Evolutionary conservation across 2,888 invertebrate species (phyloP).

Genomic region (Leucophora obtusa): DNA sequence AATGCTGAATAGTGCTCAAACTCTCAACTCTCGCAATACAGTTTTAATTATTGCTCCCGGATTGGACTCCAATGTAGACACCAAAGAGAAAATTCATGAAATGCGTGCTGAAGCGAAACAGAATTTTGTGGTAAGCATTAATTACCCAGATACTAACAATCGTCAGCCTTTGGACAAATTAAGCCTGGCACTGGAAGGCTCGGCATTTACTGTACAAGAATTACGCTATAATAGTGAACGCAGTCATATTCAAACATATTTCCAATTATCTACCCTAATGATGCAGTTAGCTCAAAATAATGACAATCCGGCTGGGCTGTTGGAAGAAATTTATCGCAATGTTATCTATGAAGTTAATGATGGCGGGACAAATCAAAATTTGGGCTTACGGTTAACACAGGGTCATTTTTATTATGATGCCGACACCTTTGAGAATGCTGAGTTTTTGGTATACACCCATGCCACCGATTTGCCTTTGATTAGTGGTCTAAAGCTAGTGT

Average conservation of each 20-base stretch:
- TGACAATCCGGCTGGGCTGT: constrained; percentile 72
- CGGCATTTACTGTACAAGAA: constrained; percentile 80
- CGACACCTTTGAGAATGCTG: constrained; percentile 80
- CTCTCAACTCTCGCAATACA: not conserved
- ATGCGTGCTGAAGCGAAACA: not conserved
- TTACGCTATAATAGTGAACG: constrained; percentile 80
- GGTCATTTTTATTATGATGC: constrained; percentile 65
- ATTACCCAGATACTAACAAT: constrained; percentile 79
- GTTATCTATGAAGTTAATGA: constrained; percentile 9
- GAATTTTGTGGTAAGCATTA: constrained; percentile 79
- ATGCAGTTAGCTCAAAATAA: constrained; percentile 79
- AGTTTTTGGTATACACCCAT: constrained; percentile 80
- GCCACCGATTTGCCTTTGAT: constrained; percentile 80
- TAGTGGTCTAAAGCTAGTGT: constrained; percentile 79
- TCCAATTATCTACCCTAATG: constrained; percentile 79
- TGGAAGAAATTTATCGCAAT: constrained; percentile 41
- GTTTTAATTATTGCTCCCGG: not conserved
- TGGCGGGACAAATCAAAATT: not conserved
- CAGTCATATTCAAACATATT: constrained; percentile 80
- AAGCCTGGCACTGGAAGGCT: constrained; percentile 78
- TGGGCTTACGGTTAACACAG: constrained; percentile 12
- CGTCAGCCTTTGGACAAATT: constrained; percentile 79
- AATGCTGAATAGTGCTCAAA: not conserved
- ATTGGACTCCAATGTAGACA: not conserved
- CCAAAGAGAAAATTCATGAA: not conserved